Evolutionary conservation across 2,113 vertebrate species (phyloP), one percentile per base, ranked within the genome.

Genomic region (Dicrurus megarhynchus): DNA sequence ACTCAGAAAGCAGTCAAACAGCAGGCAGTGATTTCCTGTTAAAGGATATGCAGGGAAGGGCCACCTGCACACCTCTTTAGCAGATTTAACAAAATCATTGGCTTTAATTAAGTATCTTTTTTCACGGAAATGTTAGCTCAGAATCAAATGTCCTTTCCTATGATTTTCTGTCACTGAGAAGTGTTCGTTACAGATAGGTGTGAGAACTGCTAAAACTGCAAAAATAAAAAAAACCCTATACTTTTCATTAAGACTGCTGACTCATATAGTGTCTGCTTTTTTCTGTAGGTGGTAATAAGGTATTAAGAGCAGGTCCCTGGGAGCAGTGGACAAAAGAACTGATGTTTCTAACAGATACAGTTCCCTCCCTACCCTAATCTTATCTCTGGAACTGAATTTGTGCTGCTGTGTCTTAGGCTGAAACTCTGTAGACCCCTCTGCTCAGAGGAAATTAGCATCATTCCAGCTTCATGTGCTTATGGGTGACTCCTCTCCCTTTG

Each of bases 171-270:
- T 70, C 55, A 50, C 13, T 1, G 6, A 35, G 19, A 50, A 71
- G 8, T 6, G 17, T 77, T 76, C 53, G 32, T 67, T 30, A 57
- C 11, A 57, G 30, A 50, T 37, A 55, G 22, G 18, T 87, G 33
- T 79, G 24, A 74, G 32, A 35, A 35, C 50, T 86, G 32, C 14
- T 60, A 10, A 46, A 64, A 33, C 14, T 10, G 28, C 26, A 64
- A 79, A 92, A 50, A 1, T 1, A 17, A 69, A 30, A 52, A 44
- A 27, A 13, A 0, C 0, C 5, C 6, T 33, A 7, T 11, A 23
- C 10, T 78, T 55, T 81, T 73, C 28, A 33, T 69, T 77, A 37
- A 30, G 39, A 23, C 30, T 84, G 21, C 57, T 82, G 56, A 18
- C 41, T 60, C 12, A 56, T 19, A n/a, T 23, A 27, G 9, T n/a